Conservation (phyloP, 2,888 invertebrate species). For the Pardosa pseudoannulata region DNA sequence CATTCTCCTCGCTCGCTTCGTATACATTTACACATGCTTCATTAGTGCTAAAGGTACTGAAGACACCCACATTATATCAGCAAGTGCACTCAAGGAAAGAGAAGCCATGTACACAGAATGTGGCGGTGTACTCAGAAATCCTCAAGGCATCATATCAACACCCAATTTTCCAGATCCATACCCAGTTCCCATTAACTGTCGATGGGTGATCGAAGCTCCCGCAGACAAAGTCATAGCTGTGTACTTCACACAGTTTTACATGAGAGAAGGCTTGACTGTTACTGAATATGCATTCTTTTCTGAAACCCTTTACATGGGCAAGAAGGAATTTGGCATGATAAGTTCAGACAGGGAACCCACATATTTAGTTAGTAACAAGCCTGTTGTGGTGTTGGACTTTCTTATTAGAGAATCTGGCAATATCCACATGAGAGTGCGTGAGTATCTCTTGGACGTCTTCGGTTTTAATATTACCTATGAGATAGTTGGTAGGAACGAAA, state of each 20-base stretch:
- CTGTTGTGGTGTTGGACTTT: constrained; percentile 88
- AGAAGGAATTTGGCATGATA: constrained; percentile 66
- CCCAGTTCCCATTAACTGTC: constrained; percentile 88
- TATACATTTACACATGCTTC: neutral
- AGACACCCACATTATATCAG: constrained; percentile 24
- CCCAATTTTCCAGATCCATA: constrained; percentile 91
- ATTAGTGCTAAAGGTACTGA: neutral
- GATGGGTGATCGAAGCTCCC: constrained; percentile 90
- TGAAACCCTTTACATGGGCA: constrained; percentile 66
- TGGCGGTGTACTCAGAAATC: constrained; percentile 52
- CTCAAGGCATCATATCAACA: constrained; percentile 85
- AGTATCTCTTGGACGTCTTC: constrained; percentile 88
- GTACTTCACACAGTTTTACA: constrained; percentile 92
- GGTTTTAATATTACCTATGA: constrained; percentile 96
- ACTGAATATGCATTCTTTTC: constrained; percentile 76
- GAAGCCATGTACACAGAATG: constrained; percentile 61
- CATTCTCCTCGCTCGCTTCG: neutral
- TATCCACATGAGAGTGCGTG: constrained; percentile 88
- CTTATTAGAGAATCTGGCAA: constrained; percentile 81
- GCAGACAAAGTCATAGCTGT: constrained; percentile 83
- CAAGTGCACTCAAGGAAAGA: constrained; percentile 61
- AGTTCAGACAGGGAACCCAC: constrained; percentile 74
- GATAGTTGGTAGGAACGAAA: constrained; percentile 80
- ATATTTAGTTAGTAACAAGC: constrained; percentile 80
- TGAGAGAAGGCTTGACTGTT: constrained; percentile 77